Evolutionary conservation across 2,113 vertebrate genomes (phyloP).

Genomic region (Channa argus): DNA sequence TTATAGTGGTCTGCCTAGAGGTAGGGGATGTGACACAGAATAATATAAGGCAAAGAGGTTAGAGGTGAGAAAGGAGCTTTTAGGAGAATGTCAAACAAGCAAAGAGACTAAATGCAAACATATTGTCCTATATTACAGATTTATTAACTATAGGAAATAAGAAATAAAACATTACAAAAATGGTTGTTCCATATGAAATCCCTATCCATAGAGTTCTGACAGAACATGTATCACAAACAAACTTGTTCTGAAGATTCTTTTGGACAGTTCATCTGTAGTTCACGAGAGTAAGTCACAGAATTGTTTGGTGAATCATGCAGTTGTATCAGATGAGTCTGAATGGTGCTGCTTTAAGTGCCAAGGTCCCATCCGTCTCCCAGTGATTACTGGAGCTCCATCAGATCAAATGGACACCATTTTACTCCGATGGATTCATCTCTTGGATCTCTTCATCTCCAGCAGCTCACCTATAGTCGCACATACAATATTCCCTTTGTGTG

Average conservation of each 20-base stretch:
- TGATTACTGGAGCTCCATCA: constrained; percentile 27
- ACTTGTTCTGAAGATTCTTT: neutral
- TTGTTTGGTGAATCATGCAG: constrained; percentile 23
- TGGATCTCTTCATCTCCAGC: neutral
- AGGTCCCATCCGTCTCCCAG: constrained; percentile 9
- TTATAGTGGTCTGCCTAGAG: too few relatives aligned
- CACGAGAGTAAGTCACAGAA: constrained; percentile 1
- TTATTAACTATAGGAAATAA: too few relatives aligned
- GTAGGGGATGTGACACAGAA: too few relatives aligned
- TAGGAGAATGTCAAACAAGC: neutral
- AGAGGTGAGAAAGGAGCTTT: too few relatives aligned
- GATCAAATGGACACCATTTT: constrained; percentile 24
- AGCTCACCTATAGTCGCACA: neutral
- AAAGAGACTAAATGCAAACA: neutral
- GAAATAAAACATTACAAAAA: too few relatives aligned
- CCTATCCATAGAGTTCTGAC: neutral
- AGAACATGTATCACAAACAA: neutral
- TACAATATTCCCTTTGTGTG: neutral
- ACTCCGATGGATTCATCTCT: constrained; percentile 24
- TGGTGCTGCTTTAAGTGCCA: constrained; percentile 21
- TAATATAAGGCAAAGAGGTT: too few relatives aligned
- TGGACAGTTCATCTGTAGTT: neutral
- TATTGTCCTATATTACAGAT: too few relatives aligned
- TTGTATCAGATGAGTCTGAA: constrained; percentile 10
- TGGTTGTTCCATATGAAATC: too few relatives aligned